Evolutionary conservation across 2,888 invertebrate species (phyloP), one percentile per base, ranked within the genome.

Genomic region (Sisyra terminalis): DNA sequence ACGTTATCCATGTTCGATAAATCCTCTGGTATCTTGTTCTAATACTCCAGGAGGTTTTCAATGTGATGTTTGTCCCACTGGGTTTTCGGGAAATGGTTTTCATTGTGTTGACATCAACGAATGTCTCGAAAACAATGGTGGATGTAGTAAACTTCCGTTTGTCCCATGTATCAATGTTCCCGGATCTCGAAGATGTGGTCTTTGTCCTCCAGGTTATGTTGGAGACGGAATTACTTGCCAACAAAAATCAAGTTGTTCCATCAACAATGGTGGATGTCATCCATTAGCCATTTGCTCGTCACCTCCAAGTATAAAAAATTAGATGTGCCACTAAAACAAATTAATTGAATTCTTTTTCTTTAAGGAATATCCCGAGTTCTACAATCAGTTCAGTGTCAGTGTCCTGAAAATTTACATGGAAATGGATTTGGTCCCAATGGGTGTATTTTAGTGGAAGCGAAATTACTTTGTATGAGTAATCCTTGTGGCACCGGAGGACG

Each of bases 41-140:
- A 97, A 97, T 60, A 64, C 81, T 2, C 92, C 86, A 0, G 97
- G 96, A 2, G 75, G 83, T 3, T 97, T 88, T 61, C 68, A 70
- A 45, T 97, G 97, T 57, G 89, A 83, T 1, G 68, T 71, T n/a
- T 97, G 97, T 61, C 90, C 93, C 1, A 11, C 53, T 66, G 88
- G 94, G 3, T 89, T 80, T 52, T 75, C 78, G 42, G 94, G 94
- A 18, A 87, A 88, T 60, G 94, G 94, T 1, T 77, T 76, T 53
- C 71, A 71, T 34, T 97, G 97, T 56, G 64, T 66, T 2, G 96
- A 97, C 57, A 72, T 94, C 40, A 78, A 97, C 56, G 96, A 97
- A 63, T 97, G 97, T 57, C 60, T 65, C 1, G 74, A 80, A 51
- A 85, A 89, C 55, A 85, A 86, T 54, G 93, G 94, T 1, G 94